Conservation (phyloP, 2,888 invertebrate genomes). For the Helicoverpa assulta region DNA sequence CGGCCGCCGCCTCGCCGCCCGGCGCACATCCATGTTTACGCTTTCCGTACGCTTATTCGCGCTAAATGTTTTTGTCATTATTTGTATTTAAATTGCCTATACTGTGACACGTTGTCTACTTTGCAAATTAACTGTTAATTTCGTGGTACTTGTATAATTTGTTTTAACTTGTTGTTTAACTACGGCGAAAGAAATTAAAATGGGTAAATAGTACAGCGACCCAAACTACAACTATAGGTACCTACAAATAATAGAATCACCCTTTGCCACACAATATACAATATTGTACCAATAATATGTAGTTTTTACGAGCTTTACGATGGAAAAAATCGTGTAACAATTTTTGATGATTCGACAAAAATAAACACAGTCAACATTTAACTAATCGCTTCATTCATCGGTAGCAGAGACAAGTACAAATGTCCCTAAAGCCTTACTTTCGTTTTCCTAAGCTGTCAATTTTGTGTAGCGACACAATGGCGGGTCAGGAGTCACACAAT, state of each 20-base stretch:
- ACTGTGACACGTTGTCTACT: slow-evolving; percentile 51
- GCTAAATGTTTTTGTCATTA: slow-evolving; percentile 84
- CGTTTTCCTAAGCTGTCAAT: slow-evolving; percentile 25
- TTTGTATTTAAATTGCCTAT: slow-evolving; percentile 79
- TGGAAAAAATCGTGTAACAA: background rate
- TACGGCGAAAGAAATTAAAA: background rate
- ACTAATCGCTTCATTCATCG: background rate
- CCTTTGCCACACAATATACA: background rate
- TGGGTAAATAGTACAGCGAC: background rate
- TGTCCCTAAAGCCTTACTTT: slow-evolving; percentile 26
- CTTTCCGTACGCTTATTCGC: slow-evolving; percentile 69
- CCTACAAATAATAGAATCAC: background rate
- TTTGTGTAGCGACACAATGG: slow-evolving; percentile 15
- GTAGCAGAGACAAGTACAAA: background rate
- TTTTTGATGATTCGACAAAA: background rate
- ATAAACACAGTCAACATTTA: background rate
- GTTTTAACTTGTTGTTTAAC: background rate
- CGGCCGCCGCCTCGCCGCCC: slow-evolving; percentile 64
- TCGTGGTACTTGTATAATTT: slow-evolving; percentile 13
- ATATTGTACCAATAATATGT: too few species aligned
- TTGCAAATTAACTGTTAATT: slow-evolving; percentile 61
- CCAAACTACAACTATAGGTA: background rate
- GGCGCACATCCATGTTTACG: slow-evolving; percentile 74
- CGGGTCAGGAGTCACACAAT: slow-evolving; percentile 36
- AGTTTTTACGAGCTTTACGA: background rate